These are phyloP conservation scores for Leptinotarsa rubiginosa DNA, from an alignment of 2,888 invertebrate genomes.

Conservation along the genomic window DNA sequence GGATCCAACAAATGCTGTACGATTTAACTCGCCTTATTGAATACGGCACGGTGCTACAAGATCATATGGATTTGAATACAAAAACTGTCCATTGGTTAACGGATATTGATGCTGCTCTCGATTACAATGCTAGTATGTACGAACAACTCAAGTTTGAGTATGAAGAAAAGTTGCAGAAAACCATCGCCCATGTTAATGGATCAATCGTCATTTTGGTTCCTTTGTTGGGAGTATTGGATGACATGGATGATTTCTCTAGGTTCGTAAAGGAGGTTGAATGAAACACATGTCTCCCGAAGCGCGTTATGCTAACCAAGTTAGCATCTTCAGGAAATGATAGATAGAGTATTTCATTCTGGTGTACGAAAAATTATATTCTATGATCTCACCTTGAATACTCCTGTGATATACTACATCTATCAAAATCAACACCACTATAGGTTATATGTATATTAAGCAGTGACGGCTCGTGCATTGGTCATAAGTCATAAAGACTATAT, in stretches of 20 bases:
- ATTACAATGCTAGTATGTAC: conserved; percentile 81
- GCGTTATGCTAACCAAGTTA: no score
- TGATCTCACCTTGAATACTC: no score
- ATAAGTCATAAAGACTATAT: no score
- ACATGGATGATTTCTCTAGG: conserved; percentile 74
- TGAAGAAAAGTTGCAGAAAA: conserved; percentile 81
- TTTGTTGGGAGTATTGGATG: conserved; percentile 74
- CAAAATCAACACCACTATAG: no score
- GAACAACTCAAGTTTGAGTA: conserved; percentile 87
- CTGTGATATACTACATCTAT: no score
- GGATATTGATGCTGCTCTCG: conserved; percentile 84
- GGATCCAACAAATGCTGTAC: conserved; percentile 76
- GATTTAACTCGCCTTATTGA: conserved; percentile 80
- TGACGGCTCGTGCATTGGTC: no score
- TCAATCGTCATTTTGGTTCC: conserved; percentile 81
- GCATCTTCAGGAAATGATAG: no score
- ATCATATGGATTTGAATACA: conserved; percentile 85
- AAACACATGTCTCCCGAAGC: no score
- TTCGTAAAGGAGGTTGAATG: background rate
- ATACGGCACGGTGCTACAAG: conserved; percentile 77
- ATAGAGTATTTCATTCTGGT: no score
- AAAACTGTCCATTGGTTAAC: conserved; percentile 86
- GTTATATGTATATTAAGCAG: no score
- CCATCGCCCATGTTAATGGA: conserved; percentile 76
- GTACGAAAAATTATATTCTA: no score